Base-by-base conservation (phyloP, 30 jellyfish, hydroid and myxozoan species). In the Aurelia sp. region DNA sequence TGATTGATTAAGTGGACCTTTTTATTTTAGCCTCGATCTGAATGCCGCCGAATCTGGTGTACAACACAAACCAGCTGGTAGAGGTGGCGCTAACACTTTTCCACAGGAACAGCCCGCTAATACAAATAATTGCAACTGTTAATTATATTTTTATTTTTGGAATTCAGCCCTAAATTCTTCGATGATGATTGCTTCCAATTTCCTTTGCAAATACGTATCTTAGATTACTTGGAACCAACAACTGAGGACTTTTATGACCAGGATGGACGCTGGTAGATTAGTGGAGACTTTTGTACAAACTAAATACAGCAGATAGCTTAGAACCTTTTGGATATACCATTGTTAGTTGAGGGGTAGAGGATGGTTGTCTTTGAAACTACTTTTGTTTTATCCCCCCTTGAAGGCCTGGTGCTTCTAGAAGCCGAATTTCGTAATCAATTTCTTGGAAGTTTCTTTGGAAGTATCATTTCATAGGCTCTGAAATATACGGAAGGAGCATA, bases 21-120 rank as follows among this genome's bases (percentile, higher is more conserved):
- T 78, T 77, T 47, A 1, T 78, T 78, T 27, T 71, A 94, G 99
- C 74, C 92, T 94, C 84, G 99, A 94, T 62, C 80, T 94, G 74
- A 94, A 94, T 74, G 99, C 99, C 21, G 99, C 99, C 13, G 99
- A 94, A 78, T 94, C 97, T 1, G 99, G 99, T 22, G 99, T 94
- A 47, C 99, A 94, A 81, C 99, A 94, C 93, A 94, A 94, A 65
- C 99, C 99, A 21, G 90, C 99, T 6, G 96, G 96, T 47, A 83
- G 96, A 78, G 97, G 97, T 41, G 98, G 99, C 19, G 91, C 99
- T 6, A 94, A 85, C 76, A 95, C 97, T 11, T 89, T 94, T 70
- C 97, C 99, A 6, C 97, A 89, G 59, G 99, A 94, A 57, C 97
- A 94, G 58, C 99, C 97, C 44, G 89, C 95, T 79, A 90, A 75